Percentiles rank a stretch among this genome's conserved stretches.
These are phyloP conservation scores for Carabus problematicus DNA, from an alignment of 2,888 invertebrate genomes.

Conservation along the genomic window DNA sequence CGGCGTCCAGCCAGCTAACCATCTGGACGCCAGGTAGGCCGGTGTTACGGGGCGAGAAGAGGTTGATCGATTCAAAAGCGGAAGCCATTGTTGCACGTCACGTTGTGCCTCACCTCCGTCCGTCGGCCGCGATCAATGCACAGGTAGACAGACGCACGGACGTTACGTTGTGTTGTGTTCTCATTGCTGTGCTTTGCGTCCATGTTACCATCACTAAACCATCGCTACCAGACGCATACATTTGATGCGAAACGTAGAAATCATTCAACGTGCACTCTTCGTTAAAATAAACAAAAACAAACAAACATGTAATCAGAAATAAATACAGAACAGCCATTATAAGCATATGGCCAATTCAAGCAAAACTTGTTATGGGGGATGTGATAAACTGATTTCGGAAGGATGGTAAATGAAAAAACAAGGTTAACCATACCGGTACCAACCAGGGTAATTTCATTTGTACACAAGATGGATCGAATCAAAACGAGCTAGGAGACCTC, in stretches of 20 bases:
- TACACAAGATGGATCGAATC: slow-evolving; percentile 12
- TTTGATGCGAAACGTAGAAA: no score
- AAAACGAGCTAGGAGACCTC: no score
- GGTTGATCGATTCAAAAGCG: slow-evolving; percentile 10
- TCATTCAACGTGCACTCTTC: no score
- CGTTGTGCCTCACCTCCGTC: background rate
- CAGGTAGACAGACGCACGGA: slow-evolving; percentile 16
- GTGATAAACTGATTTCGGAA: background rate
- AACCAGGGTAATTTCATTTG: slow-evolving; percentile 9
- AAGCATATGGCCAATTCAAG: background rate
- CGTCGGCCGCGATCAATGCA: slow-evolving; percentile 31
- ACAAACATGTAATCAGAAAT: no score
- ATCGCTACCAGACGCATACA: background rate
- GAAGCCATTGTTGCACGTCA: slow-evolving; percentile 17
- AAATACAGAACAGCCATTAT: background rate
- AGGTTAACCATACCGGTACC: slow-evolving; percentile 9
- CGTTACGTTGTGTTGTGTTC: background rate
- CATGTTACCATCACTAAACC: background rate
- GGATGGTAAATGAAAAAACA: slow-evolving; percentile 11
- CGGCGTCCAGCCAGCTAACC: slow-evolving; percentile 21
- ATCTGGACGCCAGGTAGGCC: slow-evolving; percentile 25
- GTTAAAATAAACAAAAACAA: no score
- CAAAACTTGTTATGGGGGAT: background rate
- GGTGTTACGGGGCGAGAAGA: background rate
- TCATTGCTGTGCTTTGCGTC: background rate